Percentiles rank a stretch among this genome's conserved stretches.
These are phyloP conservation scores for Xestia c-nigrum DNA, from an alignment of 2,888 invertebrate genomes.

Conservation along the genomic window DNA sequence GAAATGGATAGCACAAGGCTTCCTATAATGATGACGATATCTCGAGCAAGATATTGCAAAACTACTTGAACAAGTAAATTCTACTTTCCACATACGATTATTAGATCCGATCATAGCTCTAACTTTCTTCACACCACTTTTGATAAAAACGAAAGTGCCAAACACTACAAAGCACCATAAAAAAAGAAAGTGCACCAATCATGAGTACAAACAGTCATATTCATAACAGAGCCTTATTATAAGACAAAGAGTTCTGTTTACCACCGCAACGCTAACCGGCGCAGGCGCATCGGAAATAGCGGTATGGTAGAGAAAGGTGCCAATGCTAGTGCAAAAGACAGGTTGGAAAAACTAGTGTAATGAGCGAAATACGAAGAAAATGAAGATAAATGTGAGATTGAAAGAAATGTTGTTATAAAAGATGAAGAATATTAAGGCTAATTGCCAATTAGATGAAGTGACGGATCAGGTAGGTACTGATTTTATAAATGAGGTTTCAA, in stretches of 20 bases:
- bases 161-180: constrained; percentile 51
- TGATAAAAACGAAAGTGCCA: constrained; percentile 60
- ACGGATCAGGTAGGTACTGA: not conserved
- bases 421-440: not conserved
- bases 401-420: constrained; percentile 7
- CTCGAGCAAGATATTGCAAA: not conserved
- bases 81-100: not conserved
- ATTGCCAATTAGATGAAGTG: constrained; percentile 31
- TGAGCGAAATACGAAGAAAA: constrained; percentile 32
- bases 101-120: not conserved
- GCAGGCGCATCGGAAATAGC: constrained; percentile 48
- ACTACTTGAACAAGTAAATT: not conserved
- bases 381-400: constrained; percentile 7
- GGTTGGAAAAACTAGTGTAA: constrained; percentile 41
- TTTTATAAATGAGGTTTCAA: not conserved
- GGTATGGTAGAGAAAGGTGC: constrained; percentile 65
- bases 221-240: constrained; percentile 53
- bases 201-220: constrained; percentile 57
- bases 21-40: not conserved
- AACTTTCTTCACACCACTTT: constrained; percentile 30
- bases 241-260: constrained; percentile 60
- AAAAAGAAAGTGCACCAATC: constrained; percentile 63
- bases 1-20: not conserved
- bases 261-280: constrained; percentile 52
- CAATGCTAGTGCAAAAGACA: constrained; percentile 36